Base-by-base conservation (phyloP, 2,113 vertebrate genomes). In the Tyrannus savana region DNA sequence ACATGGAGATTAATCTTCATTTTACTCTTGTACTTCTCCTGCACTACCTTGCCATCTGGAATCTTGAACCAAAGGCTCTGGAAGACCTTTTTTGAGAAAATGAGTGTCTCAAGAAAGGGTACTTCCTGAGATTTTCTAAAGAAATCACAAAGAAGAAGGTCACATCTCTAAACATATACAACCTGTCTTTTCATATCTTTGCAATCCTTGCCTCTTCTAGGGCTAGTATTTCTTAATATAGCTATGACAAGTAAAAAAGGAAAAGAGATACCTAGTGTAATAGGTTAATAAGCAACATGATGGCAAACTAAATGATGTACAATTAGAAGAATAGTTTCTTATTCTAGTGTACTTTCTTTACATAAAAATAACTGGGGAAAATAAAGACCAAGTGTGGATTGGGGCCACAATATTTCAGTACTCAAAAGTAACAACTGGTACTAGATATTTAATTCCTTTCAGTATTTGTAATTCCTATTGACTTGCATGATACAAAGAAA, bases 231-330 rank as follows among this genome's bases (percentile, higher is more conserved):
- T 63, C 22, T 75, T 75, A 80, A 52, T 84, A 64, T 46, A 69
- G 3, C 28, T 78, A 25, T 41, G 24, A 42, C 18, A 41, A 73
- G 7, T n/a, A 84, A 83, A 58, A 93, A 89, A 35, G 5, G 31
- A 44, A 86, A 63, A 77, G 0, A 19, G 12, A 13, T 41, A 58
- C 13, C 27, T 64, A 68, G 11, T 63, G 7, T 60, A 46, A 47
- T 16, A 74, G 33, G 15, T 31, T 76, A 85, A 62, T 15, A 80
- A 9, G 23, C 41, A 75, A 69, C 5, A 13, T 17, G n/a, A 67
- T 31, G 8, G 4, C 37, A 47, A 42, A 37, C 2, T 79, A 84
- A 87, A 37, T 0, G 0, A 24, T 3, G 0, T 31, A 8, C 9
- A 79, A 39, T 2, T 66, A 27, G 24, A 71, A 84, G 13, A 89